phyloP scores from a whole-genome alignment of 2,113 vertebrate genomes.

The Mastomys coucha region DNA sequence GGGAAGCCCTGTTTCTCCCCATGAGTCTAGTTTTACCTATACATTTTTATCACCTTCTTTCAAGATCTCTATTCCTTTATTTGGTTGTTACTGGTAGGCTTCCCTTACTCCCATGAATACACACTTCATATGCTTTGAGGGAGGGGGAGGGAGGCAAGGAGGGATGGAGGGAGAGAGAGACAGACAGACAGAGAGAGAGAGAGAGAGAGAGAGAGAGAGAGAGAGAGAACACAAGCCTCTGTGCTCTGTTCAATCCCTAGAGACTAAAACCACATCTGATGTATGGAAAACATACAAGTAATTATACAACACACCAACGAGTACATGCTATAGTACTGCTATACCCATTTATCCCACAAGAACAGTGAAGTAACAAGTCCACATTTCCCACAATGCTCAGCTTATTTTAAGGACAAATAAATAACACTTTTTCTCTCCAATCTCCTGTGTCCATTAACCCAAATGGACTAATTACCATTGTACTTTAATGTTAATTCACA shows the following conservation, averaged over 20 bases:
- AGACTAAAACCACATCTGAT: background rate
- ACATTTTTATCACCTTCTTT: background rate
- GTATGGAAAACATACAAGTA: background rate
- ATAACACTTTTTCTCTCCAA: background rate
- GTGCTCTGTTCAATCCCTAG: background rate
- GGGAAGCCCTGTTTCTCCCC: background rate
- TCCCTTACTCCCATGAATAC: background rate
- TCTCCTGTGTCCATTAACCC: background rate
- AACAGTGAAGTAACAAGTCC: conserved; percentile 4
- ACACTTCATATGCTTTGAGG: background rate
- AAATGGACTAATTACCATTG: background rate
- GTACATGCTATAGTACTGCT: background rate
- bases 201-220: too few relatives aligned
- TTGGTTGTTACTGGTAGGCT: background rate
- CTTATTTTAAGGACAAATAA: conserved; percentile 46
- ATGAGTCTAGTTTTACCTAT: background rate
- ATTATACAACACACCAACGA: background rate
- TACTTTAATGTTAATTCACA: conserved; percentile 51
- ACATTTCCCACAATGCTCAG: background rate
- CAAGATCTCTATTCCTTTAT: background rate
- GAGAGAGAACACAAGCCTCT: too few relatives aligned
- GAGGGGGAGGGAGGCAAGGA: too few relatives aligned
- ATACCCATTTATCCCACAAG: background rate
- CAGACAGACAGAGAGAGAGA: too few relatives aligned
- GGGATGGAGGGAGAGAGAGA: background rate